Evolutionary conservation across 2,888 invertebrate genomes (phyloP), one percentile per base, ranked within the genome.

Genomic region (Slavum lentiscoides): DNA sequence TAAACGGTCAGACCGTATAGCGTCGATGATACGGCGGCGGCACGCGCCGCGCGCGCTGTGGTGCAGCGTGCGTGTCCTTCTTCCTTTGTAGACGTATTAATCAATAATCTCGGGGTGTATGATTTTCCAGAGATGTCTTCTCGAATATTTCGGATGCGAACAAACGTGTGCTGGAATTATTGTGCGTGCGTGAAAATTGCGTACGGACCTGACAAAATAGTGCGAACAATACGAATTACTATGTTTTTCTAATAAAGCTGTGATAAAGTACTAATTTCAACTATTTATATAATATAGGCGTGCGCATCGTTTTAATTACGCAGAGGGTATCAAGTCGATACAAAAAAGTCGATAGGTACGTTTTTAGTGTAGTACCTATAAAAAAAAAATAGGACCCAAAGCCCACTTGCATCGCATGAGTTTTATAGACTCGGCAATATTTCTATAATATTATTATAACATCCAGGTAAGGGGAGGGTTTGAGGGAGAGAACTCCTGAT

Each of bases 201-300:
- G 59, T 4, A 61, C 30, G 55, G 49, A 69, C 69, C 69, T 69
- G 69, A 69, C 69, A 69, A 69, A 69, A 69, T 69, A 69, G 69
- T 55, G 53, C 11, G 19, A 55, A 55, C 8, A 55, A 69, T 53
- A 68, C 23, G 19, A 3, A 53, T 69, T 69, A 68, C 53, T 43
- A 9, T 43, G 30, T 68, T 53, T 55, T 55, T 53, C 19, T 23
- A 55, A 69, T 7, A 55, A 53, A 55, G 21, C 15, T 21, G 21
- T 15, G 8, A 17, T 15, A 49, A 49, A 39, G 13, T 49, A 19
- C 55, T 64, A 64, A 64, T 2, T 21, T 15, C 7, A 3, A 55
- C 55, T 64, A 64, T 43, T 43, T 9, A 9, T 43, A 6, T 19
- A 19, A 37, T 39, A 43, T 43, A 66, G n/a, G 15, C 43, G 67